Evolutionary conservation across 2,797 vertebrate species (phyloP).

Genomic region (Neomorphus geoffroyi): DNA sequence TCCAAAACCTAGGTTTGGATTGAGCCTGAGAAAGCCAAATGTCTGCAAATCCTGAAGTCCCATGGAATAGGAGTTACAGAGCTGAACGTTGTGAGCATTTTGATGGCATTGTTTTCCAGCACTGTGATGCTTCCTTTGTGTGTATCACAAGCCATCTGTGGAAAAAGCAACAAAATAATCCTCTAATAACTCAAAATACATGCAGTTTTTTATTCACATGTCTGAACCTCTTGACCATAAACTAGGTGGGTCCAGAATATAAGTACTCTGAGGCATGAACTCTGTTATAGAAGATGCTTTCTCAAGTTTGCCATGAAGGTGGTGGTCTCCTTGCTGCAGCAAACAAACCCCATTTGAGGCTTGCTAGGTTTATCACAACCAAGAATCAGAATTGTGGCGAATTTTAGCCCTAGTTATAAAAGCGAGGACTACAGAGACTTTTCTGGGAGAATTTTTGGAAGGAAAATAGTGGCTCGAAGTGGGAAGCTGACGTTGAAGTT

Average conservation of each 20-base stretch:
- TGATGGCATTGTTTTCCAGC: background rate
- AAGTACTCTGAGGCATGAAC: background rate
- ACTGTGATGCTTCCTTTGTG: background rate
- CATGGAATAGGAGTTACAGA: slow-evolving; percentile 44
- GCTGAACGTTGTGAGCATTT: slow-evolving; percentile 22
- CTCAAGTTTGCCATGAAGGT: background rate
- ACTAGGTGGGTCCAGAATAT: background rate
- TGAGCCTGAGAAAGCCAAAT: slow-evolving; percentile 56
- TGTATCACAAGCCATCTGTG: background rate
- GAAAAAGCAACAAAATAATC: background rate
- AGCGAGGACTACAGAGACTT: background rate
- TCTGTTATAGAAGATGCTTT: background rate
- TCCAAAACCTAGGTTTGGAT: slow-evolving; percentile 43
- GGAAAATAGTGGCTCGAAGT: background rate
- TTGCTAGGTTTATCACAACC: background rate
- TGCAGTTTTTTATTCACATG: background rate
- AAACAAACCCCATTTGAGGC: background rate
- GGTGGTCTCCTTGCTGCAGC: background rate
- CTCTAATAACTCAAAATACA: background rate
- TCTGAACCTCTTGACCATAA: background rate
- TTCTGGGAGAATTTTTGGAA: background rate
- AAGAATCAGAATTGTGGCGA: background rate
- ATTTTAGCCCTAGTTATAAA: background rate
- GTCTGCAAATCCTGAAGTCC: slow-evolving; percentile 55
- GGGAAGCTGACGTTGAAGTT: background rate